Percentiles rank a stretch among this genome's conserved stretches.
These are phyloP conservation scores for Pachycephala philippinensis DNA, from an alignment of 2,113 vertebrate species.

Conservation along the genomic window DNA sequence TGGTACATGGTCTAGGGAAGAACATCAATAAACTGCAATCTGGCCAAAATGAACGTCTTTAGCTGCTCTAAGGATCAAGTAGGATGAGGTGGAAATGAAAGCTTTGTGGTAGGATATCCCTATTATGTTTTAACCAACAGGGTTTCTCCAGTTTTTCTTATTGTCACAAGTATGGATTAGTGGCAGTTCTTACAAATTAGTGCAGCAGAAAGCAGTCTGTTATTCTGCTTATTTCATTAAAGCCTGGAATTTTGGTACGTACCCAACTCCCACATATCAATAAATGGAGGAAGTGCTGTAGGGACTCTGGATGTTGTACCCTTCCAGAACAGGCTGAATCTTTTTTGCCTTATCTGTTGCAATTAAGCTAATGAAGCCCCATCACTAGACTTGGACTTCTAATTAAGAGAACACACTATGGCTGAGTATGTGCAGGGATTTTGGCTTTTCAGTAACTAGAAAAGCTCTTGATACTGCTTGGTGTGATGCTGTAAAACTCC, in stretches of 20 bases:
- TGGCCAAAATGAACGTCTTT: background rate
- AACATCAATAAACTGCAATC: background rate
- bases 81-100: background rate
- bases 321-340: background rate
- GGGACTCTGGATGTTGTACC: background rate
- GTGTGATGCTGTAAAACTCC: background rate
- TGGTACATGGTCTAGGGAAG: background rate
- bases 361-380: background rate
- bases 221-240: background rate
- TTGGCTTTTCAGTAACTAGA: background rate
- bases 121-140: background rate
- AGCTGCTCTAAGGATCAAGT: background rate
- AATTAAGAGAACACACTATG: background rate
- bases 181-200: background rate
- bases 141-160: background rate
- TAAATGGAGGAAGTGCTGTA: background rate
- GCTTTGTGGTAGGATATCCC: background rate
- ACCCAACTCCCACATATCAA: background rate
- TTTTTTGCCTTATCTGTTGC: background rate
- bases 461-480: background rate
- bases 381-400: background rate
- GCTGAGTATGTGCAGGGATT: background rate
- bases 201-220: background rate
- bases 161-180: background rate
- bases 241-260: background rate